phyloP scores from a whole-genome alignment of 2,797 vertebrate species.

The Leptodactylus fallax region DNA sequence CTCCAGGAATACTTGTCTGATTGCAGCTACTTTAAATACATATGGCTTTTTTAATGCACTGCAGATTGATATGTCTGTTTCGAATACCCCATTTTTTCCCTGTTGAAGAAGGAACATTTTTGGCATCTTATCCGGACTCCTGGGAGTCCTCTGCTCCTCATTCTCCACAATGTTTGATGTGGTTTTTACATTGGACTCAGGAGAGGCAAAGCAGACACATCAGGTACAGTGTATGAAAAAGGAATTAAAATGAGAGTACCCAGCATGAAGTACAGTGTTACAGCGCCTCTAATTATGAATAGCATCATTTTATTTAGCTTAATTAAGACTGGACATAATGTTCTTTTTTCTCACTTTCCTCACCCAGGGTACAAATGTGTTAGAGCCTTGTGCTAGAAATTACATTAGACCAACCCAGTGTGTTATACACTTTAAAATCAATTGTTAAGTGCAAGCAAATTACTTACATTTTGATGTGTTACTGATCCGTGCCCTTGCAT shows the following conservation, averaged over 20 bases:
- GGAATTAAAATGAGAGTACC: conserved; percentile 55
- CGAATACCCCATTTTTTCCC: conserved; percentile 37
- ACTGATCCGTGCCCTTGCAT: conserved; percentile 51
- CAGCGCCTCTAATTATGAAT: conserved; percentile 59
- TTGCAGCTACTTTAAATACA: conserved; percentile 46
- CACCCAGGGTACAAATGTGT: conserved; percentile 26
- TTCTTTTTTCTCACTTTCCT: conserved; percentile 12
- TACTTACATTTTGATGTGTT: conserved; percentile 61
- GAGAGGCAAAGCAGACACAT: conserved; percentile 52
- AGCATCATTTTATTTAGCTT: conserved; percentile 59
- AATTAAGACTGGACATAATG: conserved; percentile 63
- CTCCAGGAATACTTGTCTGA: conserved; percentile 22
- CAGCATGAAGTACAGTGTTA: conserved; percentile 53
- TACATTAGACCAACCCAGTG: conserved; percentile 57
- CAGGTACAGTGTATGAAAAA: conserved; percentile 60
- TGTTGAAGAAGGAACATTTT: conserved; percentile 53
- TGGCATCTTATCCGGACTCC: conserved; percentile 45
- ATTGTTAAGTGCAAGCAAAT: conserved; percentile 63
- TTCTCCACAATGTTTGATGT: conserved; percentile 60
- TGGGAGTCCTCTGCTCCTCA: conserved; percentile 47
- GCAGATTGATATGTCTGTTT: conserved; percentile 49
- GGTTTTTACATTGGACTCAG: conserved; percentile 53
- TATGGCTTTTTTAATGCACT: conserved; percentile 41
- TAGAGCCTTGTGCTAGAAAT: conserved; percentile 49
- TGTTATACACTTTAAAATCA: conserved; percentile 59